Evolutionary conservation across 2,888 invertebrate genomes (phyloP).

Genomic region (Hecatera dysodea): DNA sequence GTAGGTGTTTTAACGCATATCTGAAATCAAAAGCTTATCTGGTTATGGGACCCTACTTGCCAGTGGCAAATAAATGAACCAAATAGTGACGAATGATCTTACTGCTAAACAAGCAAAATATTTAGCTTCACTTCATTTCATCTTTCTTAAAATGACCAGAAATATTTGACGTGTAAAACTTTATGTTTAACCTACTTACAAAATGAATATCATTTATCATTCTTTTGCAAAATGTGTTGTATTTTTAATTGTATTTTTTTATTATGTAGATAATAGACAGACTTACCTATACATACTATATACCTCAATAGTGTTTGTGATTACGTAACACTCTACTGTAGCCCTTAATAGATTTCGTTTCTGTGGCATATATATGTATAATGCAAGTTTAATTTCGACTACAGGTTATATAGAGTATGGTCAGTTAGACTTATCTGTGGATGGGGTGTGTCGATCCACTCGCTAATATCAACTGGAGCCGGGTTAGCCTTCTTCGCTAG

Average conservation of each 20-base stretch:
- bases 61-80: conserved; percentile 3
- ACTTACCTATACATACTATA: conserved; percentile 46
- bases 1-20: conserved; percentile 24
- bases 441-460: conserved; percentile 74
- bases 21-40: conserved; percentile 62
- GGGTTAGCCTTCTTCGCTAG: conserved; percentile 76
- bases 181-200: too few species aligned
- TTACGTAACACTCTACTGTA: conserved; percentile 19
- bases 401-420: conserved; percentile 59
- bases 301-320: background rate
- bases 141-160: too few species aligned
- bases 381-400: conserved; percentile 29
- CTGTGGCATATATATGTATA: conserved; percentile 13
- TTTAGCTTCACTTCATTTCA: background rate
- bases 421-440: conserved; percentile 79
- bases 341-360: conserved; percentile 14
- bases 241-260: too few species aligned
- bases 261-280: background rate
- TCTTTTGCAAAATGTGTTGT: background rate
- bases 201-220: too few species aligned
- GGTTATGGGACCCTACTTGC: conserved; percentile 61
- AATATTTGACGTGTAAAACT: too few species aligned
- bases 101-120: conserved; percentile 28
- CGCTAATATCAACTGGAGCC: conserved; percentile 76
- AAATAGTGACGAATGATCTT: background rate